Conservation (phyloP, 2,113 vertebrate species). For the Muntiacus reevesi region DNA sequence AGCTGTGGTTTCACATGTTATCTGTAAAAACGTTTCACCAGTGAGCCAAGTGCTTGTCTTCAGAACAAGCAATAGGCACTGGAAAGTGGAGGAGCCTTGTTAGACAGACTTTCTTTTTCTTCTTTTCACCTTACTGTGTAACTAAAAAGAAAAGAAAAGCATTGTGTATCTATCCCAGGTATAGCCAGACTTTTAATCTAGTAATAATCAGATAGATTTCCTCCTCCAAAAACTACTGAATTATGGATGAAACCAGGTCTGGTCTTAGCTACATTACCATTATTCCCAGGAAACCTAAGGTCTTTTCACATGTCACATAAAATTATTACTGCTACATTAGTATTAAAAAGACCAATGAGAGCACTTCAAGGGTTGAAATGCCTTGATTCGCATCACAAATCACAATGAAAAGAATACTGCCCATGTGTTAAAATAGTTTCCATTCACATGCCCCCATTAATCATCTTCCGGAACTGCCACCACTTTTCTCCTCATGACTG, state of each 20-base stretch:
- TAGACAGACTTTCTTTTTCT: conserved; percentile 67
- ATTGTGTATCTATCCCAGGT: conserved; percentile 50
- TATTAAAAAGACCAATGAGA: conserved; percentile 62
- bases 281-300: conserved; percentile 49
- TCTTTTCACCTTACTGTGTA: not conserved
- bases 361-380: conserved; percentile 62
- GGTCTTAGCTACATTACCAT: conserved; percentile 61
- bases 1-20: conserved; percentile 82
- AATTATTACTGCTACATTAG: conserved; percentile 65
- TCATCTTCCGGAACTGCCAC: conserved; percentile 54
- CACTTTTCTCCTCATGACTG: conserved; percentile 38
- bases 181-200: conserved; percentile 66
- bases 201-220: conserved; percentile 66
- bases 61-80: conserved; percentile 73
- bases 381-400: conserved; percentile 63
- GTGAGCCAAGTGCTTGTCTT: conserved; percentile 78
- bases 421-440: conserved; percentile 58
- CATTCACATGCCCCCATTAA: conserved; percentile 46
- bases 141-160: conserved; percentile 49
- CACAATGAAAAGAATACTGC: conserved; percentile 50
- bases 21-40: conserved; percentile 81
- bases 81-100: conserved; percentile 61
- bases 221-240: conserved; percentile 51
- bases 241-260: conserved; percentile 68
- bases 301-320: conserved; percentile 63